Evolutionary conservation across 2,113 vertebrate genomes (phyloP).

Genomic region (Typhlomys cinereus): DNA sequence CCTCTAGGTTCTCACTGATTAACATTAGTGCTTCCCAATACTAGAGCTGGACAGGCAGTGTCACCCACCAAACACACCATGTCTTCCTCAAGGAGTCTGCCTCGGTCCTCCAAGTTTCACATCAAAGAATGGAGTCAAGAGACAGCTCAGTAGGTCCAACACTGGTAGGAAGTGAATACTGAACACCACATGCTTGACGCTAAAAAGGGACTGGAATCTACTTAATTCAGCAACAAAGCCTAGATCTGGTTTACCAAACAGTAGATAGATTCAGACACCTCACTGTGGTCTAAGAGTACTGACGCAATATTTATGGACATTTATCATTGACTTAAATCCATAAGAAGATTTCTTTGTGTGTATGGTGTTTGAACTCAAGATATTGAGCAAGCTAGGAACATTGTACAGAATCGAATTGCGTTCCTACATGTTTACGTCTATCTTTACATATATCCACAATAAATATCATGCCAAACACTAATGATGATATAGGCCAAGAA

Average conservation of each 20-base stretch:
- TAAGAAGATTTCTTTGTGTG: background rate
- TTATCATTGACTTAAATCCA: background rate
- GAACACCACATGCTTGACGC: background rate
- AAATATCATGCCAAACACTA: background rate
- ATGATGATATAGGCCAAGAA: background rate
- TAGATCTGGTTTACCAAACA: background rate
- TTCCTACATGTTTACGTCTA: background rate
- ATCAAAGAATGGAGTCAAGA: background rate
- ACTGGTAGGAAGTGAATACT: background rate
- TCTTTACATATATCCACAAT: background rate
- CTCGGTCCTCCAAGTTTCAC: background rate
- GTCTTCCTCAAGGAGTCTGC: background rate
- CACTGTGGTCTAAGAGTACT: background rate
- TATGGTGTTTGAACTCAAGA: background rate
- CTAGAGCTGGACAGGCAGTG: background rate
- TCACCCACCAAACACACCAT: background rate
- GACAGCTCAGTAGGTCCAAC: background rate
- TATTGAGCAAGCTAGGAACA: background rate
- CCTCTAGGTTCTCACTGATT: background rate
- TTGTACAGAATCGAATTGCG: background rate
- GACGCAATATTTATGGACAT: background rate
- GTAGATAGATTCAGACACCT: background rate
- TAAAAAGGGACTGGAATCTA: background rate
- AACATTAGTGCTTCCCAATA: background rate
- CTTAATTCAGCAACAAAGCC: conserved; percentile 19